Evolutionary conservation across 2,797 vertebrate genomes (phyloP).

Genomic region (Labroides dimidiatus): DNA sequence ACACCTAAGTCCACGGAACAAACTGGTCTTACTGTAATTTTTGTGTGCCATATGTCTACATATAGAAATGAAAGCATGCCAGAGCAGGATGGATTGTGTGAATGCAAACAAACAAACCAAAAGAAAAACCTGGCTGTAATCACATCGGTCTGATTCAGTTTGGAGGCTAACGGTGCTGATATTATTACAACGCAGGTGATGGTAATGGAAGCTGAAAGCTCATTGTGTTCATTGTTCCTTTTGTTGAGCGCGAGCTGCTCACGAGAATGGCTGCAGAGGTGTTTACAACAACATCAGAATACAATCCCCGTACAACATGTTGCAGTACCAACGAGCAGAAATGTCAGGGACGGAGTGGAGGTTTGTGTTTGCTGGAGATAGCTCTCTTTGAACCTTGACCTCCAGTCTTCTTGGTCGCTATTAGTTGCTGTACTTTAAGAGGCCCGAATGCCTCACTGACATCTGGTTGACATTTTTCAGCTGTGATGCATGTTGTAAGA

Average conservation of each 20-base stretch:
- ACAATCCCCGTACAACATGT: conserved; percentile 38
- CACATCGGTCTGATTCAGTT: conserved; percentile 9
- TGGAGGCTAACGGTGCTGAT: conserved; percentile 25
- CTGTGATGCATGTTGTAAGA: conserved; percentile 25
- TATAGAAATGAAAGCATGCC: conserved; percentile 14
- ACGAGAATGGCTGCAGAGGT: conserved; percentile 14
- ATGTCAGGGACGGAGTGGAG: conserved; percentile 58
- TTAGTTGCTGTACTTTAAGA: conserved; percentile 37
- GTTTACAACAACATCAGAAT: conserved; percentile 37
- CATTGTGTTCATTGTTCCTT: conserved; percentile 20
- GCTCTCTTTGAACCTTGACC: conserved; percentile 63
- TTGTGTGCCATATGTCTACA: conserved; percentile 22
- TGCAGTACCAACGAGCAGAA: conserved; percentile 40
- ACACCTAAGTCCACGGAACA: conserved; percentile 10
- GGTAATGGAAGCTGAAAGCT: conserved; percentile 46
- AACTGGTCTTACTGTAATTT: conserved; percentile 5
- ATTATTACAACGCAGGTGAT: conserved; percentile 36
- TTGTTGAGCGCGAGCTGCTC: conserved; percentile 24
- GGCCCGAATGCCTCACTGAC: conserved; percentile 43
- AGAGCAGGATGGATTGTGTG: background rate
- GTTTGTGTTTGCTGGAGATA: conserved; percentile 54
- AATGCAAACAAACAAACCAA: background rate
- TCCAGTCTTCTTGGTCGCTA: conserved; percentile 25
- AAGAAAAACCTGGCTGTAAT: background rate
- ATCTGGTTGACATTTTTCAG: conserved; percentile 49